These are phyloP conservation scores for Anagrus nilaparvatae DNA, from an alignment of 1,140 invertebrate species.

Conservation along the genomic window DNA sequence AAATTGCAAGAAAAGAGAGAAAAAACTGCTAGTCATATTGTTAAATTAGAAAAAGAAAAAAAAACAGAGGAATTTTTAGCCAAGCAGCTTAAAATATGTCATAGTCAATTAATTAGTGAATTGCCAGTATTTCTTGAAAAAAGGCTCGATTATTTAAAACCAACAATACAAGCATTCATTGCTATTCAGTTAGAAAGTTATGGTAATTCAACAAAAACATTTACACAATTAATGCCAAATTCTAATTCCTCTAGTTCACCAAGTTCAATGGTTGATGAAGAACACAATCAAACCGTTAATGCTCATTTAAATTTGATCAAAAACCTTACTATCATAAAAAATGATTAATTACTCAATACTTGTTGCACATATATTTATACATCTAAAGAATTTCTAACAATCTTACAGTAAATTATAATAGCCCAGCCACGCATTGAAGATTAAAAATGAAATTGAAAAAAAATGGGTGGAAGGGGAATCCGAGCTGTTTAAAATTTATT, in stretches of 20 bases:
- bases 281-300: conserved; percentile 26
- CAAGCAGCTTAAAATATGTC: conserved; percentile 33
- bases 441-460: too few species aligned
- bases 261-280: conserved; percentile 25
- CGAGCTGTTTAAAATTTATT: too few species aligned
- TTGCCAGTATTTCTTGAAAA: conserved; percentile 34
- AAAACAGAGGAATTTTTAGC: conserved; percentile 25
- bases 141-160: conserved; percentile 35
- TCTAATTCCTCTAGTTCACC: conserved; percentile 22
- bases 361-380: too few species aligned
- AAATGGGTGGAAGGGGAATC: too few species aligned
- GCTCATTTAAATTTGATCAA: conserved; percentile 30
- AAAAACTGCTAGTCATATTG: conserved; percentile 34
- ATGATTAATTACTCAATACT: too few species aligned
- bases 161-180: conserved; percentile 37
- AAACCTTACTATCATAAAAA: conserved; percentile 34
- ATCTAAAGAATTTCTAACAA: too few species aligned
- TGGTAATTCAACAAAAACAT: conserved; percentile 36
- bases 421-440: too few species aligned
- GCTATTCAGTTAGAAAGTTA: conserved; percentile 41
- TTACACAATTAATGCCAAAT: conserved; percentile 33
- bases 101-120: conserved; percentile 29
- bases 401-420: too few species aligned
- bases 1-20: conserved; percentile 39
- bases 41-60: conserved; percentile 35